Percentiles rank a stretch among this genome's conserved stretches.
Conservation (phyloP, 2,888 invertebrate genomes). For the Acleris sparsana region DNA sequence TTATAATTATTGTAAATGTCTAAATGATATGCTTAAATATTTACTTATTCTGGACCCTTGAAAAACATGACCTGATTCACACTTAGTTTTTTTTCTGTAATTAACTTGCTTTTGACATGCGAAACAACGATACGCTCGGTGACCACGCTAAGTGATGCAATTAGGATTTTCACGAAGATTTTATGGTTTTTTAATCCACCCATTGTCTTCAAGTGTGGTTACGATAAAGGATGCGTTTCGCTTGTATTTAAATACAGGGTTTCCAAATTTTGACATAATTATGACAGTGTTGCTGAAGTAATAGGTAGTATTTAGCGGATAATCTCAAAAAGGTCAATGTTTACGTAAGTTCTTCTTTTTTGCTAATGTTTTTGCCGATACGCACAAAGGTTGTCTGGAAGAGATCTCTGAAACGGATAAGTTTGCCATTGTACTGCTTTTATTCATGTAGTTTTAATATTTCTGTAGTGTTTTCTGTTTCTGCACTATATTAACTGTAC, state of each 20-base stretch:
- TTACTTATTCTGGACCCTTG: not conserved
- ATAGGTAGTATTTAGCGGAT: too few species aligned
- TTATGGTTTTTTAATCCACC: slow-evolving; percentile 68
- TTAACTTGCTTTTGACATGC: slow-evolving; percentile 66
- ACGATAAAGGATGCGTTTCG: slow-evolving; percentile 33
- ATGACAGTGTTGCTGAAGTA: slow-evolving; percentile 4
- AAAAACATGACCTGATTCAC: not conserved
- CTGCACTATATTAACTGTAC: too few species aligned
- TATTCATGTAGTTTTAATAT: too few species aligned
- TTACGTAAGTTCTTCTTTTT: too few species aligned
- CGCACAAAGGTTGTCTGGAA: too few species aligned
- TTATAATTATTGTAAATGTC: too few species aligned
- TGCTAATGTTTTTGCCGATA: too few species aligned
- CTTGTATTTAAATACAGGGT: slow-evolving; percentile 10
- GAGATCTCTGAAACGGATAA: too few species aligned
- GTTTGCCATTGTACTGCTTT: too few species aligned
- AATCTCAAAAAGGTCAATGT: too few species aligned
- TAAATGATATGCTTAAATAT: too few species aligned
- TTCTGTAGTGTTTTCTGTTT: too few species aligned
- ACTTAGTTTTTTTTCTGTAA: slow-evolving; percentile 51
- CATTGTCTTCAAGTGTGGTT: slow-evolving; percentile 47
- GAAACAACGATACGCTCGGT: slow-evolving; percentile 61
- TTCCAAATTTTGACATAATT: slow-evolving; percentile 31
- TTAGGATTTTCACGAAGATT: slow-evolving; percentile 61
- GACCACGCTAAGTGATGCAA: slow-evolving; percentile 53